Percentiles rank a stretch among this genome's conserved stretches.
These are phyloP conservation scores for Actinostola sp. DNA, from an alignment of 92 coral and sea anemone genomes.

Conservation along the genomic window DNA sequence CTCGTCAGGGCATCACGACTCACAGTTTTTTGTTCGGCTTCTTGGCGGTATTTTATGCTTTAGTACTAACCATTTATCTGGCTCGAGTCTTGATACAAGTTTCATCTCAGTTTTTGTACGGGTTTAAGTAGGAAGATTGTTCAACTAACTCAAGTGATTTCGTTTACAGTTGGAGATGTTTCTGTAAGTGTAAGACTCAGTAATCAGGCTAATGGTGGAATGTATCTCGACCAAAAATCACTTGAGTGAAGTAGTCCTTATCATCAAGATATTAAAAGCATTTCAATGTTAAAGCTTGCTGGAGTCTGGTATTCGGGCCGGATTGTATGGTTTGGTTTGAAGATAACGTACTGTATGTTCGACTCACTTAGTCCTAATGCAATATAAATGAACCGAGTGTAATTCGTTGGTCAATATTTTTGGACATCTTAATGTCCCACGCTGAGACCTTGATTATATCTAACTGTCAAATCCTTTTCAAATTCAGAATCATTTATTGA, in stretches of 20 bases:
- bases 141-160: background rate
- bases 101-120: too few species aligned
- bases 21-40: background rate
- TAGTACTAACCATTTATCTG: too few species aligned
- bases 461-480: slow-evolving; percentile 19
- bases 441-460: slow-evolving; percentile 33
- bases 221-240: background rate
- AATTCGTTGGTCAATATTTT: slow-evolving; percentile 31
- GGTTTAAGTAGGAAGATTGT: too few species aligned
- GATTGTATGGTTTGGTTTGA: background rate
- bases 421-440: slow-evolving; percentile 18
- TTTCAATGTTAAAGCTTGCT: background rate
- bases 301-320: slow-evolving; percentile 3
- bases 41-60: too few species aligned
- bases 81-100: too few species aligned
- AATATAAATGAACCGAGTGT: slow-evolving; percentile 18
- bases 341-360: slow-evolving; percentile 22
- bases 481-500: slow-evolving; percentile 15
- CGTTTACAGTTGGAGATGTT: background rate
- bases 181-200: background rate
- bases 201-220: background rate
- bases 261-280: background rate
- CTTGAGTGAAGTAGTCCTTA: slow-evolving; percentile 1
- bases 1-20: background rate
- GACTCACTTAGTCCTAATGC: slow-evolving; percentile 23